Base-by-base conservation (phyloP, 2,113 vertebrate genomes). In the Notothenia coriiceps region DNA sequence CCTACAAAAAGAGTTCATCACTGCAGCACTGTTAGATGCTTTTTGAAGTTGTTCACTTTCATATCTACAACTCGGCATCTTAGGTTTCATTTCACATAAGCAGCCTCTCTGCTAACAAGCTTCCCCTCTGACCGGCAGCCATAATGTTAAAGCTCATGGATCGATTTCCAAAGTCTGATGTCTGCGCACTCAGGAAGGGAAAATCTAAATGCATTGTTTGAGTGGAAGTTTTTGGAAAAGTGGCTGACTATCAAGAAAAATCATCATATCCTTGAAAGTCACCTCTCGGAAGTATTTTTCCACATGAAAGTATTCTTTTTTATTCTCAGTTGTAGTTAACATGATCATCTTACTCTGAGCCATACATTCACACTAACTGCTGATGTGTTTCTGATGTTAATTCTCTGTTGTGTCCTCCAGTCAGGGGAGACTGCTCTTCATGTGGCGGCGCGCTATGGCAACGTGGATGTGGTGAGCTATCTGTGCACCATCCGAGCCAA, bases 391-490 rank as follows among this genome's bases (percentile, higher is more conserved):
- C 11, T 67, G 25, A 14, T 56, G 6, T 20, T 61, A 20, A 43
- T 29, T 61, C 40, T 43, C 55, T 3, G 46, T 65, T 86, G 46
- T 25, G 4, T 78, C 43, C 88, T 91, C 18, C 93, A 99, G 98
- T 97, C 97, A 2, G 98, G 98, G 54, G 98, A 99, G 90, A 99
- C 97, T 0, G 97, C 98, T 47, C 97, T 99, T 14, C 98, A 99
- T 0, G 98, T 99, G 43, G 98, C 98, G 11, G 94, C 98, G 70
- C 97, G 98, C 3, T 99, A 99, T 0, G 98, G 98, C 20, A 98
- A 99, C 0, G 95, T 98, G 55, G 98, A 99, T 0, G 98, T 99
- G 74, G 97, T 98, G 80, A 96, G 97, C 77, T 96, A 98, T 85
- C 94, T 99, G 83, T 99, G 98, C 94, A 95, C 91, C 83, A 92